A percentile compares a stretch with the other conserved stretches of the same genome.
These are phyloP conservation scores for Glossophaga mutica DNA, from an alignment of 2,797 vertebrate genomes.

Conservation along the genomic window DNA sequence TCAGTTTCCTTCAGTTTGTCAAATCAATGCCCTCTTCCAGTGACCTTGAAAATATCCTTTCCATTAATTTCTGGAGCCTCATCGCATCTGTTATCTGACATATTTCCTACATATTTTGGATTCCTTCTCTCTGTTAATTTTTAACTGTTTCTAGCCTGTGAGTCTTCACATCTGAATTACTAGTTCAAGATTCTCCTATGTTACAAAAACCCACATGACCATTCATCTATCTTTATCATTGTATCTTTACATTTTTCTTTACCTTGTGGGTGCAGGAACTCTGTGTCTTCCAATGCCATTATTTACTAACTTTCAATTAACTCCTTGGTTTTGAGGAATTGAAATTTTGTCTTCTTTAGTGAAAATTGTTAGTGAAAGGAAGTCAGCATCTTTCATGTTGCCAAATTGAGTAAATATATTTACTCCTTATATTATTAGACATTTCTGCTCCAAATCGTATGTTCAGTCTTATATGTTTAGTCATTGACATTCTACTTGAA, in stretches of 20 bases:
- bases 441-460: not conserved
- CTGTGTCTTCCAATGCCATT: not conserved
- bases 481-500: not conserved
- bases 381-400: not conserved
- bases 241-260: not conserved
- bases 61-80: not conserved
- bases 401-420: not conserved
- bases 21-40: not conserved
- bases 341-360: not conserved
- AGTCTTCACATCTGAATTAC: not conserved
- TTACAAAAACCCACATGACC: not conserved
- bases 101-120: not conserved
- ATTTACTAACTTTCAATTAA: not conserved
- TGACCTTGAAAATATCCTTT: not conserved
- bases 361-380: not conserved
- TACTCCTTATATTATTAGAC: not conserved
- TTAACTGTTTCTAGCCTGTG: not conserved
- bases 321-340: not conserved
- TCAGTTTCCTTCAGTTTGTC: not conserved
- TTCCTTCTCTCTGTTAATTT: not conserved
- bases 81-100: not conserved
- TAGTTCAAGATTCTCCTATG: not conserved
- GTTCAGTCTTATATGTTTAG: not conserved
- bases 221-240: not conserved
- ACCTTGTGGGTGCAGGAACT: not conserved